These are phyloP conservation scores for Geotrypetes seraphini DNA, from an alignment of 2,797 vertebrate species.

Conservation along the genomic window DNA sequence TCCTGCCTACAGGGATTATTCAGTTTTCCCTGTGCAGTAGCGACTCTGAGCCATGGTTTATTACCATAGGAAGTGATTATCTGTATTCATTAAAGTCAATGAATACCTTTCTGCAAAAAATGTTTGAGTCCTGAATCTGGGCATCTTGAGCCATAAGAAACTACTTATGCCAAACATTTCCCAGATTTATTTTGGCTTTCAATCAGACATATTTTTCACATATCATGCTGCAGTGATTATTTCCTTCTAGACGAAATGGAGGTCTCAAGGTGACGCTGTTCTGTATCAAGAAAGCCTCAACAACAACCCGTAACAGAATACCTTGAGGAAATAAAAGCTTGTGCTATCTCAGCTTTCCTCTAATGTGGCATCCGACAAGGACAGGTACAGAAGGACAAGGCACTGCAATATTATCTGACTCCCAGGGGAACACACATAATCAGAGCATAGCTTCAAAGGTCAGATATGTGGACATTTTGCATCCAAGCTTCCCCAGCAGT, in stretches of 20 bases:
- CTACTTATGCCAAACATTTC: neutral
- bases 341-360: neutral
- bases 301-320: slow-evolving; percentile 9
- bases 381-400: slow-evolving; percentile 11
- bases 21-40: no score
- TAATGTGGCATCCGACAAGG: slow-evolving; percentile 10
- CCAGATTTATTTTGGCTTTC: neutral
- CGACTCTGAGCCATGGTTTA: neutral
- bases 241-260: neutral
- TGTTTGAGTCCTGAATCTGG: no score
- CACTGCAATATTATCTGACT: neutral
- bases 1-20: no score
- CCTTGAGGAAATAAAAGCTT: slow-evolving; percentile 14
- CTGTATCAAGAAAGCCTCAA: slow-evolving; percentile 14
- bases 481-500: slow-evolving; percentile 6
- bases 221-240: slow-evolving; percentile 2
- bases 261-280: neutral
- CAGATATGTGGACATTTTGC: slow-evolving; percentile 3
- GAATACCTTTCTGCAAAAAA: no score
- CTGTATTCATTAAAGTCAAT: no score
- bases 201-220: neutral
- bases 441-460: slow-evolving; percentile 19
- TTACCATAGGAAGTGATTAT: no score
- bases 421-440: slow-evolving; percentile 12
- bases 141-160: neutral